phyloP scores from a whole-genome alignment of 2,113 vertebrate genomes.

The Dromaius novaehollandiae region DNA sequence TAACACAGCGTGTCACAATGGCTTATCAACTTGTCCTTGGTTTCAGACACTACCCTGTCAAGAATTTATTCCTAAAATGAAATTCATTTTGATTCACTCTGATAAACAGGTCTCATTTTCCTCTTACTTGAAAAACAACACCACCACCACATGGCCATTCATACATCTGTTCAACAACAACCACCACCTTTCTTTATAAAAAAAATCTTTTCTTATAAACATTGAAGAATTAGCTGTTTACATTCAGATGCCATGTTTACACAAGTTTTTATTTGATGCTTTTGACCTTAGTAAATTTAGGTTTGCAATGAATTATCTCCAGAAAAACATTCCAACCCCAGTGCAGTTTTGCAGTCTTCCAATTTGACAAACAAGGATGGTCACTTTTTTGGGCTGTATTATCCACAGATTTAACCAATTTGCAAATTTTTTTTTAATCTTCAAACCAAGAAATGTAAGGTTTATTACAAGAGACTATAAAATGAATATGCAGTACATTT shows the following conservation, averaged over 20 bases:
- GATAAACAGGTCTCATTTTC: neutral
- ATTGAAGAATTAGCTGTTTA: neutral
- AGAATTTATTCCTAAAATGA: slow-evolving; percentile 33
- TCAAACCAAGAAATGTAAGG: neutral
- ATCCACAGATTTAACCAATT: neutral
- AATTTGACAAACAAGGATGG: neutral
- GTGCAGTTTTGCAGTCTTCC: neutral
- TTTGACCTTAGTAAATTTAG: neutral
- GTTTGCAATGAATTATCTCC: neutral
- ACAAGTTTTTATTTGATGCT: neutral
- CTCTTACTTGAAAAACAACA: neutral
- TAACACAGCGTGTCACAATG: slow-evolving; percentile 45
- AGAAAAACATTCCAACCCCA: neutral
- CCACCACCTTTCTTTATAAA: neutral
- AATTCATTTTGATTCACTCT: neutral
- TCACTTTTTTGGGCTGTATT: neutral
- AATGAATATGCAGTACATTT: neutral
- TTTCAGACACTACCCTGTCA: neutral
- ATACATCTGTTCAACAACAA: neutral
- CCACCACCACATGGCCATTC: neutral
- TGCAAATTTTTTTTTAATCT: neutral
- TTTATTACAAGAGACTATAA: neutral
- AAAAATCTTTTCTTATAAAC: neutral
- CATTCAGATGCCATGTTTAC: neutral
- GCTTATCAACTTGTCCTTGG: slow-evolving; percentile 50